A percentile compares a stretch with the other conserved stretches of the same genome.
phyloP scores from a whole-genome alignment of 2,113 vertebrate species.

The Noturus placidus region DNA sequence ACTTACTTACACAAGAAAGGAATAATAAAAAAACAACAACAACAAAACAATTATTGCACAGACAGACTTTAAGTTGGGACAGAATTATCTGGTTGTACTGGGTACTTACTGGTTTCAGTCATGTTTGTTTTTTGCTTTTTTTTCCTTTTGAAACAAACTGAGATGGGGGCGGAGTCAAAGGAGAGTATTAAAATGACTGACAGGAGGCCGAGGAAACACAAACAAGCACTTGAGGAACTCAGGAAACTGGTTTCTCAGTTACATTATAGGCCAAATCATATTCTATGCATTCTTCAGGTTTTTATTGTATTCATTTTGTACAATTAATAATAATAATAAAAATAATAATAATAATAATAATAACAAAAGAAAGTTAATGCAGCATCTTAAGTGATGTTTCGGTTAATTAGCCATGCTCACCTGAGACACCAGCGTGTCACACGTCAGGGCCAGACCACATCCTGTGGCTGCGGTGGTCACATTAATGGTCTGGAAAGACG shows the following conservation, averaged over 20 bases:
- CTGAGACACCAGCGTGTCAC: constrained; percentile 93
- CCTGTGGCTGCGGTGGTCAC: constrained; percentile 79
- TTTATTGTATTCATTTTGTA: no score
- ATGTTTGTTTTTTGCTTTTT: neutral
- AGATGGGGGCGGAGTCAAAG: neutral
- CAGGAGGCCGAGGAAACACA: neutral
- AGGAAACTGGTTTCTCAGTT: neutral
- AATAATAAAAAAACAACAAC: neutral
- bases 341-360: no score
- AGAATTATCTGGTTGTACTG: neutral
- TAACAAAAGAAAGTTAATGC: neutral
- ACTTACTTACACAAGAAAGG: neutral
- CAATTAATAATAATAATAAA: no score
- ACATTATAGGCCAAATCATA: neutral
- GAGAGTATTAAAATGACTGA: neutral
- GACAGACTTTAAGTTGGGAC: neutral
- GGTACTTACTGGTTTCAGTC: neutral
- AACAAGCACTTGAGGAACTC: neutral
- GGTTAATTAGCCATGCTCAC: constrained; percentile 64
- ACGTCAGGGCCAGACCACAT: constrained; percentile 80
- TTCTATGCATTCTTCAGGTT: no score
- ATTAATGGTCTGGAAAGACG: constrained; percentile 76
- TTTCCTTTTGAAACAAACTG: neutral
- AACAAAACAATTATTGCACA: neutral
- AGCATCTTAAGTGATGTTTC: neutral